Evolutionary conservation across 2,113 vertebrate genomes (phyloP).

Genomic region (Lasiurus borealis): DNA sequence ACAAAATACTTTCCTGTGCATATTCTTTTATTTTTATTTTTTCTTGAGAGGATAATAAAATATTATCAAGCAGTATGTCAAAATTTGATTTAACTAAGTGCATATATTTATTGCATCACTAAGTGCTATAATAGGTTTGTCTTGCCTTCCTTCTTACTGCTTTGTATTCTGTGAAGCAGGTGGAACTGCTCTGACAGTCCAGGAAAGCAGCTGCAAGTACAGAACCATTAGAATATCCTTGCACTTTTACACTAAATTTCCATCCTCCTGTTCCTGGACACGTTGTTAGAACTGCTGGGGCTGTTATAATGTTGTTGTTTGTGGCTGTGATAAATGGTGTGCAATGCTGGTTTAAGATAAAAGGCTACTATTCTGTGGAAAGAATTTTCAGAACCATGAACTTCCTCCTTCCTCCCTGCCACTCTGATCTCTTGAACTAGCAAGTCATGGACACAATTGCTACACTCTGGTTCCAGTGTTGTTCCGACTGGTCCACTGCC

Average conservation of each 20-base stretch:
- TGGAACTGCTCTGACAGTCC: not conserved
- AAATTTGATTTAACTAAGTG: not conserved
- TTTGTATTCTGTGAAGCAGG: not conserved
- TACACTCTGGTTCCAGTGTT: not conserved
- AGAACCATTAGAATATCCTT: not conserved
- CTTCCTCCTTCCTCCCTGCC: not conserved
- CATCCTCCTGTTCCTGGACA: not conserved
- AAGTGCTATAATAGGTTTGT: constrained; percentile 62
- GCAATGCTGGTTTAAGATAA: constrained; percentile 72
- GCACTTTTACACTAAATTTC: not conserved
- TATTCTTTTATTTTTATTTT: not conserved
- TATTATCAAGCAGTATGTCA: not conserved
- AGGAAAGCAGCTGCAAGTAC: constrained; percentile 2
- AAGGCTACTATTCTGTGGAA: constrained; percentile 50
- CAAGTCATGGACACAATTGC: not conserved
- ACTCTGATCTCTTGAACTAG: constrained; percentile 51
- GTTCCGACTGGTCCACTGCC: constrained; percentile 22
- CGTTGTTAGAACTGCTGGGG: constrained; percentile 58
- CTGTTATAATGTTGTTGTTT: not conserved
- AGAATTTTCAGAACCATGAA: constrained; percentile 55
- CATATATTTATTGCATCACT: constrained; percentile 44
- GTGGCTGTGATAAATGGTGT: constrained; percentile 51
- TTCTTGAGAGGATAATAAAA: not conserved
- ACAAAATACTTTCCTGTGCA: not conserved
- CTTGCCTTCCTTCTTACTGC: not conserved